Evolutionary conservation across 2,797 vertebrate genomes (phyloP), one percentile per base, ranked within the genome.

Genomic region (Hapalemur alaotrensis): DNA sequence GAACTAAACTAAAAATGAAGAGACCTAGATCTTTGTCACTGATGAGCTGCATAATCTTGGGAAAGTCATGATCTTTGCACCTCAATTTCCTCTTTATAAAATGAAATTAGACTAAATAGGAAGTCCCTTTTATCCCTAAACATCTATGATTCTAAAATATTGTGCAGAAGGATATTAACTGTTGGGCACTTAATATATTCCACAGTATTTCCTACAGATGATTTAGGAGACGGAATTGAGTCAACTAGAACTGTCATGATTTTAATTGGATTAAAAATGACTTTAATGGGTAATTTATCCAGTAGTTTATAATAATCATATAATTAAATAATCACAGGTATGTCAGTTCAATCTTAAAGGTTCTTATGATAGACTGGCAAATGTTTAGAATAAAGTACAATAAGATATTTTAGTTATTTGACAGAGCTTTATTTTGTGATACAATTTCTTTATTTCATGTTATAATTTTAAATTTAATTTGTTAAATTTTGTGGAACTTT

Each of bases 191-290:
- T 83, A 76, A 69, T 79, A 46, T 67, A 92, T 38, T 72, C 79
- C 54, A 87, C n/a, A 48, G 38, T 57, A 93, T 97, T 97, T 96
- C 46, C 72, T 84, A 87, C 46, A 89, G 67, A 93, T 94, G 89
- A 96, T 95, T 83, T 81, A 78, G 67, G 82, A 92, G 93, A 92
- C 79, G 50, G 50, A 89, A 97, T 76, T 75, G 93, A 97, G 93
- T 96, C 96, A 97, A 81, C 93, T 78, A 69, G 83, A 97, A 92
- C 94, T 93, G 93, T 94, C 96, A 96, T 46, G 28, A 89, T 93
- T 95, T 96, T 96, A 97, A 97, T 78, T 95, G 86, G 83, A 97
- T 95, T 95, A 97, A 96, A 97, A 95, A 93, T 94, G 75, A 84
- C 89, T 96, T 86, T 95, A 93, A 97, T 95, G 81, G 75, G 46